Base-by-base conservation (phyloP, 2,888 invertebrate genomes). In the Volucella inanis region DNA sequence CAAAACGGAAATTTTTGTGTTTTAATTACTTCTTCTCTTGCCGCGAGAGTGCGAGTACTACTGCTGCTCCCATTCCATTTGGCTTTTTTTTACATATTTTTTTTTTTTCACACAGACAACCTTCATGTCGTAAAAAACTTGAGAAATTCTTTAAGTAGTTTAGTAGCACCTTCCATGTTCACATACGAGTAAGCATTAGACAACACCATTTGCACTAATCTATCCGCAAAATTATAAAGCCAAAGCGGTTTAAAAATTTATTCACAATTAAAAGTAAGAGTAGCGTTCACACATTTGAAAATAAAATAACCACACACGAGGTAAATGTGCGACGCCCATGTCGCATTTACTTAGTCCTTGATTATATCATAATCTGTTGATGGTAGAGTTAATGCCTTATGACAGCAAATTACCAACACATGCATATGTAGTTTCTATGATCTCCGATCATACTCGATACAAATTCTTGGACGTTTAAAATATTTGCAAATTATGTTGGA, bases 1-100 rank as follows among this genome's bases (percentile, higher is more conserved):
- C 84, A 79, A 79, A 83, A 84, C 65, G 75, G 61, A 57, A 65
- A 47, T 78, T 81, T 65, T 71, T 79, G 54, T 62, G 70, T 83
- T 74, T 84, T 84, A 75, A 75, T 75, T 79, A 71, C 59, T 39
- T 38, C 22, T 64, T 74, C 70, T 64, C 49, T 54, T 72, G 47
- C 64, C 47, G 22, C 67, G 41, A 52, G 18, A 45, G 57, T 72
- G 39, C 68, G 31, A 57, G 43, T 61, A 43, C 49, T 68, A 47
- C 47, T 62, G 49, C 22, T 74, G 50, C 57, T 72, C 61, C 72
- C 61, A 82, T 74, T 74, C 49, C 31, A 64, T 50, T 68, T 18
- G 52, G 31, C 67, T 74, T 75, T 64, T 64, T 67, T 62, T 45
- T 67, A 22, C 3, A 22, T 22, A 6, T 31, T 31, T 31, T 31